These are phyloP conservation scores for Sipha flava DNA, from an alignment of 1,140 invertebrate genomes.

Conservation along the genomic window DNA sequence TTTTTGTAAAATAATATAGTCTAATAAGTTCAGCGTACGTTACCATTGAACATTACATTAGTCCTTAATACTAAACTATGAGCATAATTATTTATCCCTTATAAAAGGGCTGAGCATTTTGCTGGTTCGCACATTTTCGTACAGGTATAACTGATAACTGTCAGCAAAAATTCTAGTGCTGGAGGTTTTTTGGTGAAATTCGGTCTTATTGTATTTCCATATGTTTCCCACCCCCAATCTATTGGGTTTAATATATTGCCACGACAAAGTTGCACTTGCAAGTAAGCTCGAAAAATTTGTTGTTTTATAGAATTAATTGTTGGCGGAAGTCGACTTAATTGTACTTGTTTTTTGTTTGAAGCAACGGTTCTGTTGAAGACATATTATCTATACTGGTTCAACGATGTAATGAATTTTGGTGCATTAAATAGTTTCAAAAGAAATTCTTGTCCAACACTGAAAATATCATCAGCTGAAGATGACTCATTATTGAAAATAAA, in stretches of 20 bases:
- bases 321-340: neutral
- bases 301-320: neutral
- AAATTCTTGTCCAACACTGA: neutral
- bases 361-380: neutral
- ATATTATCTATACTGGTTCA: neutral
- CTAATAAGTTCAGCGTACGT: too few relatives aligned
- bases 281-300: neutral
- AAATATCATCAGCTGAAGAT: neutral
- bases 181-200: neutral
- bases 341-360: neutral
- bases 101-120: too few relatives aligned
- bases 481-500: neutral
- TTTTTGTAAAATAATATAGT: too few relatives aligned
- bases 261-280: neutral
- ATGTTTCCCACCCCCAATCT: neutral
- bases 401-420: neutral
- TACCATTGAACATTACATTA: too few relatives aligned
- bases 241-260: neutral
- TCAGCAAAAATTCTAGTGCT: neutral
- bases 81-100: too few relatives aligned
- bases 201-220: neutral
- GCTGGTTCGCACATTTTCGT: neutral
- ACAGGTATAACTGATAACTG: neutral
- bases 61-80: too few relatives aligned
- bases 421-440: neutral